Evolutionary conservation across 2,113 vertebrate species (phyloP), one percentile per base, ranked within the genome.

Genomic region (Boulengeromyrus knoepffleri): DNA sequence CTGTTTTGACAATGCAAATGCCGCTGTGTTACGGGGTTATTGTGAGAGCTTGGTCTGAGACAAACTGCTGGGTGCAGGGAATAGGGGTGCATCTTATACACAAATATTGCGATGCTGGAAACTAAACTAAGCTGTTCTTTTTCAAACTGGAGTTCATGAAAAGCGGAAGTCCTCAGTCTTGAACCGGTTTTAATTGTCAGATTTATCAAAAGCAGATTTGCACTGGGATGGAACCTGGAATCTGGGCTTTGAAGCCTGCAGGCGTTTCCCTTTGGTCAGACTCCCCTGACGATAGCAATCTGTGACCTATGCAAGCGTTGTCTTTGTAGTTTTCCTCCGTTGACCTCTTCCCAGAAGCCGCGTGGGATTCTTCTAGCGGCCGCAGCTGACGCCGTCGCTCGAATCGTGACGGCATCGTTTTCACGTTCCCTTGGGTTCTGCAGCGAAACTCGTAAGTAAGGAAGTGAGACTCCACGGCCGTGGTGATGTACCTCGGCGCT

Each of bases 291-390:
- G 92, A 95, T 31, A 19, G 13, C 15, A 31, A 77, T 31, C 31
- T 94, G 94, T 94, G 94, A 93, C 94, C 94, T 94, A 95, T 92
- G 93, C 95, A 93, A 93, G 90, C 89, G 88, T 93, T 93, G 93
- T 90, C 91, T 93, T 95, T 94, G 93, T 91, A 90, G 91, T 91
- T 93, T 93, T 93, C 90, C 91, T 92, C 87, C 45, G 77, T 91
- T 83, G 92, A 89, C 88, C 91, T 90, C 88, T 74, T 49, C 39
- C 3, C 66, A 58, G 42, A 19, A 0, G 19, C 13, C 46, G 4
- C 42, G 17, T 17, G 8, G 8, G 47, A 45, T 53, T 58, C 10
- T 2, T 5, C 49, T 13, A 2, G 19, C 49, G 1, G 19, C 66
- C 3, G 13, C 39, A 19, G 49, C 88, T 42, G 70, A 89, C 45